phyloP scores from a whole-genome alignment of 2,113 vertebrate genomes.

The Misgurnus mizolepis region DNA sequence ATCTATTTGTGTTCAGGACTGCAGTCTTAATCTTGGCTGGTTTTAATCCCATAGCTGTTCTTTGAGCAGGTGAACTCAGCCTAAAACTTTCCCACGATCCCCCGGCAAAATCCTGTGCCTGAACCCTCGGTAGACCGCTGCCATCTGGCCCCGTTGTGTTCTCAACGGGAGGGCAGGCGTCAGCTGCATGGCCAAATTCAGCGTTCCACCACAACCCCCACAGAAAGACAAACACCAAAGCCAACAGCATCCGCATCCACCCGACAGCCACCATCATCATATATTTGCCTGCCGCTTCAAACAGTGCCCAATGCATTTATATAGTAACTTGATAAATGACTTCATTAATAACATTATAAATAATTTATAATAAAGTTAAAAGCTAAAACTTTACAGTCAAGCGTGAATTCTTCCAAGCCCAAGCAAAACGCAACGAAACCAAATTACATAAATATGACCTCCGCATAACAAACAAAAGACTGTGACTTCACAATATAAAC shows the following conservation, averaged over 20 bases:
- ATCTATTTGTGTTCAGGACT: constrained; percentile 46
- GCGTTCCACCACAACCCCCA: constrained; percentile 75
- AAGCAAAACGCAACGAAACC: background rate
- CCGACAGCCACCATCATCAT: constrained; percentile 52
- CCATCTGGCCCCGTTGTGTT: constrained; percentile 79
- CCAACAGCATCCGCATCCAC: constrained; percentile 53
- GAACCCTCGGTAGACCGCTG: constrained; percentile 72
- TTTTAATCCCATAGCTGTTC: constrained; percentile 73
- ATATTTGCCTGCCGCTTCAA: background rate
- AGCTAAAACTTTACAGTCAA: background rate
- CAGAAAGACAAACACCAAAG: constrained; percentile 49
- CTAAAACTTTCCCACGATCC: constrained; percentile 80
- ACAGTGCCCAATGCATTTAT: background rate
- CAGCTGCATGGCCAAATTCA: constrained; percentile 76
- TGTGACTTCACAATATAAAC: constrained; percentile 27
- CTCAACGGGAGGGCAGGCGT: constrained; percentile 71
- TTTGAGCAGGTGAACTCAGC: constrained; percentile 76
- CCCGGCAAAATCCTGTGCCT: constrained; percentile 71
- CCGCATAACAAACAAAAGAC: constrained; percentile 24
- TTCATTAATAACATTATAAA: background rate
- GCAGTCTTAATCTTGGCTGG: constrained; percentile 63
- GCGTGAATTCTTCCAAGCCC: background rate
- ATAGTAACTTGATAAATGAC: background rate
- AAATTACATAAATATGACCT: constrained; percentile 30
- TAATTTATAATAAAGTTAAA: background rate